Base-by-base conservation (phyloP, 2,797 vertebrate genomes). In the Pipistrellus nathusii region DNA sequence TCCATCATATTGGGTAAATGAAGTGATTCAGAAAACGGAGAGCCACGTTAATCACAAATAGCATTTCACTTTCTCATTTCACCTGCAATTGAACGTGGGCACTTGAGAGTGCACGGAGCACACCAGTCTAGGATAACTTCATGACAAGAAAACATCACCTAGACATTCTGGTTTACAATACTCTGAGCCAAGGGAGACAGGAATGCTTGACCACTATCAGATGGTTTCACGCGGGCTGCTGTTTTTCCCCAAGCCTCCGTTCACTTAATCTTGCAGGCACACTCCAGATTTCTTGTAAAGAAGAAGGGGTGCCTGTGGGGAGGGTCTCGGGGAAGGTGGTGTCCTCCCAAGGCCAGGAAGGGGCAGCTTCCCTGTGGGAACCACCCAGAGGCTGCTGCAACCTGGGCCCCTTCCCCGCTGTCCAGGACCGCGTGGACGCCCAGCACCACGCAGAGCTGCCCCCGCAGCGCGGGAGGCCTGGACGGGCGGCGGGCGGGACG, bases 341-440 rank as follows among this genome's bases (percentile, higher is more conserved):
- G 11, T 8, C 30, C 20, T 38, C n/a, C 12, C n/a, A 8, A 6
- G 4, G 7, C 15, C 2, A 51, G 38, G 30, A 57, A 12, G 2
- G 8, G 2, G 23, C 20, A 3, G 15, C 51, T 20, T 12, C 9
- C 5, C 12, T 0, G 2, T 2, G 5, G 12, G 35, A 27, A 44
- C 27, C 97, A 97, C 96, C 98, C 97, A 97, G 5, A 98, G 93
- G 57, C 92, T 20, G 78, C 98, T 97, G 97, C 98, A 97, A 38
- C 23, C 9, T 3, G 55, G 25, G 3, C 27, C 32, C 57, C 27
- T 20, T 46, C 20, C 23, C 15, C 3, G 51, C 90, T 88, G 95
- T 98, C 97, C 95, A 98, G 94, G 25, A 98, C 82, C 2, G 95
- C 73, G 95, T 71, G 97, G 25, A 98, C 27, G 59, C 59, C 25